phyloP scores from a whole-genome alignment of 92 coral and sea anemone species.

The Zoanthus solanderi region DNA sequence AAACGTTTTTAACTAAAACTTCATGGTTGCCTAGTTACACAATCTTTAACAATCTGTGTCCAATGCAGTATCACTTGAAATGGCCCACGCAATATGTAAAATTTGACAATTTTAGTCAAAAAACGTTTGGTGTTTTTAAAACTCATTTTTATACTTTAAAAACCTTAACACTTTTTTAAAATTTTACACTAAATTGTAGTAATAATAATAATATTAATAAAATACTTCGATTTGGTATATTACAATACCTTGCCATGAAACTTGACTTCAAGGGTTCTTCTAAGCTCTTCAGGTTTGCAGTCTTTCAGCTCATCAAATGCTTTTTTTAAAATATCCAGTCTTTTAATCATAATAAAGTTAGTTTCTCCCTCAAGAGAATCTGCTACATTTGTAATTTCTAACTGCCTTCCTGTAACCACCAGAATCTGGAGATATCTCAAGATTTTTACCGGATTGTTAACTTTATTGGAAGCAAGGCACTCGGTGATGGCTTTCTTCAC shows the following conservation, averaged over 20 bases:
- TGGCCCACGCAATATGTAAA: neutral
- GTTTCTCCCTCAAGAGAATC: slow-evolving; percentile 37
- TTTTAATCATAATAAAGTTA: slow-evolving; percentile 25
- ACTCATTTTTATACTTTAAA: too few relatives aligned
- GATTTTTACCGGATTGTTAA: slow-evolving; percentile 5
- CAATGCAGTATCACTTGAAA: neutral
- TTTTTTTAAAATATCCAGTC: slow-evolving; percentile 8
- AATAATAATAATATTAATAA: neutral
- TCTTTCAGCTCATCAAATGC: slow-evolving; percentile 23
- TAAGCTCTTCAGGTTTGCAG: slow-evolving; percentile 25
- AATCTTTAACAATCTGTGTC: neutral
- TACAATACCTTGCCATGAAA: slow-evolving; percentile 16
- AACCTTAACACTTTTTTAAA: too few relatives aligned
- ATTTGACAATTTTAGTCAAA: too few relatives aligned
- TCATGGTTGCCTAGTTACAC: too few relatives aligned
- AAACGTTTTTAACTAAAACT: too few relatives aligned
- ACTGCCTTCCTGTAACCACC: slow-evolving; percentile 7
- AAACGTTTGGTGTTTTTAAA: too few relatives aligned
- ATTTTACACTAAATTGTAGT: too few relatives aligned
- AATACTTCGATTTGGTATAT: slow-evolving; percentile 16
- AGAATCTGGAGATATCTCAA: slow-evolving; percentile 5
- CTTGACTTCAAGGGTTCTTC: slow-evolving; percentile 31
- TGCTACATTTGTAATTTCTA: slow-evolving; percentile 1
- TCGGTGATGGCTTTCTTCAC: slow-evolving; percentile 30
- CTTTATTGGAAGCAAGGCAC: slow-evolving; percentile 2